phyloP scores from a whole-genome alignment of 1,140 invertebrate genomes.

The Pseudomyrmex gracilis region DNA sequence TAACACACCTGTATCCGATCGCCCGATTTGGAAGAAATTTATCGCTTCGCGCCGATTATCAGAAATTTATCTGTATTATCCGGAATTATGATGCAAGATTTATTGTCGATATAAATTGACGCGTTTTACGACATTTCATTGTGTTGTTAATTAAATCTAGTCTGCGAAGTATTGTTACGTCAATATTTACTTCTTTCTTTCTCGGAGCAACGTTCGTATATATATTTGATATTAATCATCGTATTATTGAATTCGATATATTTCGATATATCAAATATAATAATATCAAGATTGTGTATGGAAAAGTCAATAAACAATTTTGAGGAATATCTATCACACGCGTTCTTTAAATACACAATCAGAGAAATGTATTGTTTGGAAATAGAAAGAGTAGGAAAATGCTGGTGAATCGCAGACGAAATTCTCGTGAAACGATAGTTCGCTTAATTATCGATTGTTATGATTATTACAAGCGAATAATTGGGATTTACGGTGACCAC shows the following conservation, averaged over 20 bases:
- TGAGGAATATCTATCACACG: too few relatives aligned
- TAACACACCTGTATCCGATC: conserved; percentile 70
- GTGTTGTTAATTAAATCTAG: conserved; percentile 11
- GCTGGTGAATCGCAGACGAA: background rate
- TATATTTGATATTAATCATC: too few relatives aligned
- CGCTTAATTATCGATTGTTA: conserved; percentile 81
- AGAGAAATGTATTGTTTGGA: background rate
- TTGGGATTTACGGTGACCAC: conserved; percentile 80
- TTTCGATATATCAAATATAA: too few relatives aligned
- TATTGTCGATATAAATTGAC: conserved; percentile 9
- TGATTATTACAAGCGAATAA: conserved; percentile 79
- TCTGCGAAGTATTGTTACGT: background rate
- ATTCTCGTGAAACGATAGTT: conserved; percentile 54
- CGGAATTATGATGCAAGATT: conserved; percentile 43
- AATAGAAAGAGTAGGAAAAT: background rate
- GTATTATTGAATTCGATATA: too few relatives aligned
- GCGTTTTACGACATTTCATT: background rate
- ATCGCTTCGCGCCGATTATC: conserved; percentile 63
- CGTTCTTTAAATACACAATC: too few relatives aligned
- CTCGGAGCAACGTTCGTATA: background rate
- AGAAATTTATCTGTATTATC: conserved; percentile 53
- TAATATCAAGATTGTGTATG: too few relatives aligned
- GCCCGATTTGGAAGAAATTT: conserved; percentile 67
- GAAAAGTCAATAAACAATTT: background rate
- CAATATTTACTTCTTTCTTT: background rate